Base-by-base conservation (phyloP, 2,888 invertebrate genomes). In the Cyaniris semiargus region DNA sequence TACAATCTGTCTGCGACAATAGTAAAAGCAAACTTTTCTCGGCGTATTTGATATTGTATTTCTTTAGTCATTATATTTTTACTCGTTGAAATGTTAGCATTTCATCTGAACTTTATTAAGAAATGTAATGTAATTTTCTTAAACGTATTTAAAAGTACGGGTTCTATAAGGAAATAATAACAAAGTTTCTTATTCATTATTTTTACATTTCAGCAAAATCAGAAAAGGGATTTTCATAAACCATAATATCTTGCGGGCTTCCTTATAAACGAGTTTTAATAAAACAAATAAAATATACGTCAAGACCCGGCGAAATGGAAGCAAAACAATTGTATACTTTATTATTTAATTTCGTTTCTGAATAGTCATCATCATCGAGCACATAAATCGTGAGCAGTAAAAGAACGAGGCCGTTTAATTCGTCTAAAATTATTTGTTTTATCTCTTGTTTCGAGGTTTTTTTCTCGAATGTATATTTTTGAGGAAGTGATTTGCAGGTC, bases 261-360 rank as follows among this genome's bases (percentile, higher is more conserved):
- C 85, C 86, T 88, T 88, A 89, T 88, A 90, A 90, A 90, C 86
- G 87, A 86, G 87, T 85, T 85, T 87, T 90, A 88, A 87, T 88
- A 87, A 88, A 89, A 89, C 88, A 89, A 90, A 90, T 87, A 88
- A 89, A 89, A 88, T 86, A 85, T 83, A 86, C 88, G 86, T 86
- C 86, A 85, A 85, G 85, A 89, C 86, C 86, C 86, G 83, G 85
- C 86, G 86, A 87, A 90, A 90, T 90, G 88, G 90, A 89, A 89
- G 86, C 85, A 84, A 86, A 87, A 87, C 89, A 90, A 91, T 92
- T 92, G 88, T 90, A 90, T 88, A 86, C 88, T 86, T 89, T 89
- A 89, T 91, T 92, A 89, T 91, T 91, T 91, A 92, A 92, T 91
- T 91, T 90, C 85, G 89, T 87, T 85, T 84, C 83, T 85, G 86